These are phyloP conservation scores for Magallana nippona DNA, from an alignment of 2,888 invertebrate genomes.

Conservation along the genomic window DNA sequence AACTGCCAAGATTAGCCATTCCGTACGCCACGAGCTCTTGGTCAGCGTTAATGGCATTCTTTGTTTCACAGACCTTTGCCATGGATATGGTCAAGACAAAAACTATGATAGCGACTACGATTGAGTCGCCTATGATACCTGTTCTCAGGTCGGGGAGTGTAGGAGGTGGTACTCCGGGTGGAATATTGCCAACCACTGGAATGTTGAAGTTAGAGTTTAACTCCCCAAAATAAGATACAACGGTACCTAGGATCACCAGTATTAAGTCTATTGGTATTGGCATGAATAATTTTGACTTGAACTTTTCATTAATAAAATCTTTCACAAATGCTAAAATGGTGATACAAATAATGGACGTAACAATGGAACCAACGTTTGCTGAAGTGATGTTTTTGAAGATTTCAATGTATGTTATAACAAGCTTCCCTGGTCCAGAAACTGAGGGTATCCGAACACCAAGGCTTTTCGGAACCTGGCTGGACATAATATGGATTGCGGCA, in stretches of 20 bases:
- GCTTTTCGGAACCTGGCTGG: slow-evolving; percentile 66
- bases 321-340: slow-evolving; percentile 83
- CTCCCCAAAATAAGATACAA: slow-evolving; percentile 66
- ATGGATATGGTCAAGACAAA: slow-evolving; percentile 73
- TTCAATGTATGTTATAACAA: slow-evolving; percentile 82
- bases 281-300: slow-evolving; percentile 65
- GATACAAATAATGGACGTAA: slow-evolving; percentile 85
- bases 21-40: slow-evolving; percentile 80
- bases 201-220: slow-evolving; percentile 59
- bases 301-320: slow-evolving; percentile 74
- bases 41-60: slow-evolving; percentile 76
- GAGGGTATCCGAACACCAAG: slow-evolving; percentile 59
- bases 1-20: slow-evolving; percentile 71
- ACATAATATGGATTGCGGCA: slow-evolving; percentile 67
- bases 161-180: slow-evolving; percentile 70
- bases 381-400: slow-evolving; percentile 82
- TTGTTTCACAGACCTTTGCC: slow-evolving; percentile 77
- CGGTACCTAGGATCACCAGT: slow-evolving; percentile 67
- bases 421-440: slow-evolving; percentile 60
- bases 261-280: slow-evolving; percentile 77
- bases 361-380: slow-evolving; percentile 85
- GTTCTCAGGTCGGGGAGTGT: slow-evolving; percentile 45
- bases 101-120: slow-evolving; percentile 67
- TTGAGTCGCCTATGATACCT: slow-evolving; percentile 54
- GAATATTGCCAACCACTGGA: slow-evolving; percentile 66